phyloP scores from a whole-genome alignment of 2,888 invertebrate genomes.

The Himalopsyche kuldschensis region DNA sequence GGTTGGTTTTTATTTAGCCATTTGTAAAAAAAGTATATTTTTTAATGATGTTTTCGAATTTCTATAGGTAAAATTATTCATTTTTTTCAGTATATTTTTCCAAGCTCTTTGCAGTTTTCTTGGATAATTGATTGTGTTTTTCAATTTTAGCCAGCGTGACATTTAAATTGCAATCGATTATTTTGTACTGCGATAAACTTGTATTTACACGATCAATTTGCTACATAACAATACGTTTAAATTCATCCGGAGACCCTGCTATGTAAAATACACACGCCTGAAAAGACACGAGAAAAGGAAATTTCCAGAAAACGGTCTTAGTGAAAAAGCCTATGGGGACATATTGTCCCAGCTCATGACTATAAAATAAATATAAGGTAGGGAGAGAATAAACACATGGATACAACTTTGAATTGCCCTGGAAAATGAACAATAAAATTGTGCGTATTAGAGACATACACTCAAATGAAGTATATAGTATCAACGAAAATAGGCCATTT shows the following conservation, averaged over 20 bases:
- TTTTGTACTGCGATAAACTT: not conserved
- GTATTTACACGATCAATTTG: not conserved
- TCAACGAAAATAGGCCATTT: not conserved
- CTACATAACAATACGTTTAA: not conserved
- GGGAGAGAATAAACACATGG: not conserved
- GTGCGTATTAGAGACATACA: not conserved
- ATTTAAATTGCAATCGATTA: not conserved
- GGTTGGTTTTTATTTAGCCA: no score
- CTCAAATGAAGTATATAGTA: not conserved
- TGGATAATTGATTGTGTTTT: no score
- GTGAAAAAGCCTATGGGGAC: not conserved
- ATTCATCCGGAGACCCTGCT: not conserved
- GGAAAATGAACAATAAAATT: not conserved
- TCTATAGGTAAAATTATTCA: no score
- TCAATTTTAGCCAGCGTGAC: no score
- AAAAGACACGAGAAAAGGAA: not conserved
- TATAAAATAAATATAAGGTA: constrained; percentile 1
- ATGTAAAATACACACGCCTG: not conserved
- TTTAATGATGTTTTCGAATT: no score
- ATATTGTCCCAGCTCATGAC: not conserved
- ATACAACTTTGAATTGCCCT: not conserved
- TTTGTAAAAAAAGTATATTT: no score
- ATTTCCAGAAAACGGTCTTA: not conserved
- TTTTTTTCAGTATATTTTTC: no score
- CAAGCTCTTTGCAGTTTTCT: no score